Evolutionary conservation across 2,888 invertebrate species (phyloP), one percentile per base, ranked within the genome.

Genomic region (Papilio protenor): DNA sequence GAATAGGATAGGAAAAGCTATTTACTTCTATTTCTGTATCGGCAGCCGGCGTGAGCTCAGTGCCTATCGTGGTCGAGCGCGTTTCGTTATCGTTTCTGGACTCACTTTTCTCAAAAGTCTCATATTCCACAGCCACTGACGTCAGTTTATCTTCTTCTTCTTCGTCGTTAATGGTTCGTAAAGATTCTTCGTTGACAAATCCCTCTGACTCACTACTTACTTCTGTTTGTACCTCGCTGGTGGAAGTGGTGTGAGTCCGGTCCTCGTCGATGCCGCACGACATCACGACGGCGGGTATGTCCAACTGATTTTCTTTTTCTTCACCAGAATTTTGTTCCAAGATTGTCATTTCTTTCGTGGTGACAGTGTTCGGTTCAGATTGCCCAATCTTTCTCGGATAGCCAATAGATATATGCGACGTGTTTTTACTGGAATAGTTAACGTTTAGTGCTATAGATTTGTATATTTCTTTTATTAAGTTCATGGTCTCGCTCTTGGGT

Each of bases 401-500:
- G 85, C 14, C 81, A 18, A 59, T 85, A 82, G 57, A 84, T 82
- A 85, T 77, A 87, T 87, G 73, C 2, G 90, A 87, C 12, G 85
- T 84, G 47, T 87, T 87, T 82, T 89, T 89, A n/a, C 83, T 83
- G 1, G 87, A 85, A 49, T 83, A 81, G 21, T 88, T 88, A 80
- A 89, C 79, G 72, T 88, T 88, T 6, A 90, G 79, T 27, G 91
- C 89, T 80, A 94, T 87, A 0, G 94, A 92, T 80, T 92, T 92
- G 82, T 94, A 94, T 83, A 94, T 94, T 84, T 94, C 93, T 82
- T 91, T 90, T 33, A 94, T 93, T 40, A 94, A 85, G 77, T 89
- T 89, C 64, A 92, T 88, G 2, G 93, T 92, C 87, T 93, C 93
- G 66, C 86, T 88, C 77, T 79, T 88, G 5, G 82, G 86, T 18